Percentiles rank a stretch among this genome's conserved stretches.
Conservation (phyloP, 2,888 invertebrate species). For the Lasioglossum zephyrum region DNA sequence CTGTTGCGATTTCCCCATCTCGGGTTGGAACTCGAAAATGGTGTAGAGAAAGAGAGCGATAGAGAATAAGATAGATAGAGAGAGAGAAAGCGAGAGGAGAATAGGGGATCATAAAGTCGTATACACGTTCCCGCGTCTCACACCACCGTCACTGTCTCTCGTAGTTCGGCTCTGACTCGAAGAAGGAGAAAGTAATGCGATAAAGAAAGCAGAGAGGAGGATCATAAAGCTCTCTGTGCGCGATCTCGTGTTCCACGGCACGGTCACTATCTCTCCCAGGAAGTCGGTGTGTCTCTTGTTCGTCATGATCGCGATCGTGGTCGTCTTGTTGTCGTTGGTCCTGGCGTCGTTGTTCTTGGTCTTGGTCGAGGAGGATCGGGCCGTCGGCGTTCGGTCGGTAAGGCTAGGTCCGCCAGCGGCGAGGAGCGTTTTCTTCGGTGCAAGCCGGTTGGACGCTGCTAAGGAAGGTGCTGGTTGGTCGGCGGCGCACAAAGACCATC, state of each 20-base stretch:
- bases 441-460: slow-evolving; percentile 67
- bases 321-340: background rate
- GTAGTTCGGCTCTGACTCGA: slow-evolving; percentile 2
- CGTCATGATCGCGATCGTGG: background rate
- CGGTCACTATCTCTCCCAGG: slow-evolving; percentile 8
- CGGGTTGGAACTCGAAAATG: background rate
- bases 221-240: background rate
- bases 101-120: background rate
- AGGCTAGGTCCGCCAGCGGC: slow-evolving; percentile 47
- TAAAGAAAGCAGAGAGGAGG: background rate
- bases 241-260: background rate
- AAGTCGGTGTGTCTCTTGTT: background rate
- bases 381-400: slow-evolving; percentile 44
- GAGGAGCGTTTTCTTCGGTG: slow-evolving; percentile 48
- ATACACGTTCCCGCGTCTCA: background rate
- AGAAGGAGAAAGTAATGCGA: background rate
- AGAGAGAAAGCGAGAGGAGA: background rate
- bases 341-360: background rate
- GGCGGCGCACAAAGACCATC: slow-evolving; percentile 65
- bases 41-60: background rate
- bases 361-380: slow-evolving; percentile 29
- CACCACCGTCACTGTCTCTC: background rate
- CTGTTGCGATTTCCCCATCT: background rate
- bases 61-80: background rate
- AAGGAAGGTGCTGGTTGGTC: slow-evolving; percentile 66